Evolutionary conservation across 2,888 invertebrate genomes (phyloP).

Genomic region (Melanophora roralis): DNA sequence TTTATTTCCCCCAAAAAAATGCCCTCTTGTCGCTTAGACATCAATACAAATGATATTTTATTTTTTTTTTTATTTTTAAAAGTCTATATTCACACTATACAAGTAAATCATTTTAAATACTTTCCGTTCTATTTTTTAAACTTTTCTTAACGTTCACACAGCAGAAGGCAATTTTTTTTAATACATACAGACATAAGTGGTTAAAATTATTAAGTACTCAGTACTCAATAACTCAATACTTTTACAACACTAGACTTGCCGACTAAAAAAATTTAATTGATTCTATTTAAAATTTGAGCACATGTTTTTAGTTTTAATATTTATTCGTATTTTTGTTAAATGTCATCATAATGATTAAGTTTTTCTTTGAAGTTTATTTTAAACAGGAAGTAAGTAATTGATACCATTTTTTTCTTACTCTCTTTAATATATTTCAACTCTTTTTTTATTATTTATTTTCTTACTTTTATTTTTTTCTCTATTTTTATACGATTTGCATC

Average conservation of each 20-base stretch:
- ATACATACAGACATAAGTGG: too few relatives aligned
- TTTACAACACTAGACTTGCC: background rate
- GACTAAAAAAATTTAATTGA: conserved; percentile 5
- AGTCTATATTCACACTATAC: too few relatives aligned
- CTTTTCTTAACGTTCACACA: too few relatives aligned
- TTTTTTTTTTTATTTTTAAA: too few relatives aligned
- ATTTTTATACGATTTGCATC: background rate
- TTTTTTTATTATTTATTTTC: background rate
- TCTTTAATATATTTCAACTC: conserved; percentile 9
- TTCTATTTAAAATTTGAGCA: conserved; percentile 22
- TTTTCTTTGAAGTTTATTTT: background rate
- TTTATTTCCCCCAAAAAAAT: background rate
- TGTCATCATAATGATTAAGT: background rate
- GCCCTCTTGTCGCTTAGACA: conserved; percentile 4
- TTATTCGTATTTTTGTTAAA: background rate
- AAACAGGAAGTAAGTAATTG: conserved; percentile 53
- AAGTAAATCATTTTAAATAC: too few relatives aligned
- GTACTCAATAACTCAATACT: too few relatives aligned
- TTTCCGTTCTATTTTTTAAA: too few relatives aligned
- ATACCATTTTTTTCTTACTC: conserved; percentile 27
- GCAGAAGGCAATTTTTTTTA: too few relatives aligned
- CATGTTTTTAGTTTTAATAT: conserved; percentile 7
- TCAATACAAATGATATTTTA: too few relatives aligned
- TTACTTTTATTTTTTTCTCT: background rate
- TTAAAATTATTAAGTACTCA: too few relatives aligned